Evolutionary conservation across 2,797 vertebrate genomes (phyloP).

Genomic region (Knipowitschia caucasica): DNA sequence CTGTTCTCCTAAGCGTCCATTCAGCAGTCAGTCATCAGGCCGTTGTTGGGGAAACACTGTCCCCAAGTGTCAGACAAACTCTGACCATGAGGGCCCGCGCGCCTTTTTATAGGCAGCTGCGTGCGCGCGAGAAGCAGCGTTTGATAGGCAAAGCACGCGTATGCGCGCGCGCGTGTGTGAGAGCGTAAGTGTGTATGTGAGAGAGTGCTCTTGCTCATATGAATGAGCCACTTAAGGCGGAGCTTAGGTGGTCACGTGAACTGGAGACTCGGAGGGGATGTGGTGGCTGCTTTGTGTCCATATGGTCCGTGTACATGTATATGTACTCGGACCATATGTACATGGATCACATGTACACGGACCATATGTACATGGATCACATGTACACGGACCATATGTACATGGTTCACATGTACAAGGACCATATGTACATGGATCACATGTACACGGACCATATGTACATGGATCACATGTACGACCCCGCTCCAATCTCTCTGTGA

Average conservation of each 20-base stretch:
- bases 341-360: too few species aligned
- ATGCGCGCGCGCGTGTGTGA: slow-evolving; percentile 10
- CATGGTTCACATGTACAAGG: too few species aligned
- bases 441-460: too few species aligned
- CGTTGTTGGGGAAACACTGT: slow-evolving; percentile 20
- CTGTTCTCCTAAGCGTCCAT: slow-evolving; percentile 44
- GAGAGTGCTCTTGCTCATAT: slow-evolving; percentile 38
- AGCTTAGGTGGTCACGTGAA: slow-evolving; percentile 38
- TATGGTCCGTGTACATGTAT: too few species aligned
- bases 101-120: slow-evolving; percentile 31
- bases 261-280: slow-evolving; percentile 6
- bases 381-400: too few species aligned
- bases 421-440: too few species aligned
- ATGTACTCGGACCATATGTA: too few species aligned
- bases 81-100: slow-evolving; percentile 50
- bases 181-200: too few species aligned
- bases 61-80: slow-evolving; percentile 27
- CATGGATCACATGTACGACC: too few species aligned
- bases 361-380: too few species aligned
- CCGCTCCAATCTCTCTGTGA: too few species aligned
- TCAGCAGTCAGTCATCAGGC: slow-evolving; percentile 31
- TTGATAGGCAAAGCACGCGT: slow-evolving; percentile 17
- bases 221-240: slow-evolving; percentile 60
- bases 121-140: slow-evolving; percentile 11
- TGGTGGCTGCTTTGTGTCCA: too few species aligned